These are phyloP conservation scores for Trachelus iudaicus DNA, from an alignment of 2,888 invertebrate species.

Conservation along the genomic window DNA sequence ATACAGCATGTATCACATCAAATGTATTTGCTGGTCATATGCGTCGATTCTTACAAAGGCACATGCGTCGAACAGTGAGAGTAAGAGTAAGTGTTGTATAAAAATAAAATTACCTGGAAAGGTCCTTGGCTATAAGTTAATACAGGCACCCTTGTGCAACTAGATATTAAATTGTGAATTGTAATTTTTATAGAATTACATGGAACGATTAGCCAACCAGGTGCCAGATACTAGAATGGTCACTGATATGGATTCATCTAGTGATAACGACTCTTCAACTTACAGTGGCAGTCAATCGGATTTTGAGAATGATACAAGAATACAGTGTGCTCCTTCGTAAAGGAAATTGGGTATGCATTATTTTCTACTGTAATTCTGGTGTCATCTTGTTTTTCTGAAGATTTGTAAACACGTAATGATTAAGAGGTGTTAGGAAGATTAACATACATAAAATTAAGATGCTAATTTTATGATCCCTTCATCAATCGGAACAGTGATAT, in stretches of 20 bases:
- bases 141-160: background rate
- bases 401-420: background rate
- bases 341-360: slow-evolving; percentile 13
- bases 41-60: slow-evolving; percentile 67
- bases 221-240: background rate
- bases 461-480: background rate
- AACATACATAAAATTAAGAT: background rate
- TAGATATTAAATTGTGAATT: slow-evolving; percentile 3
- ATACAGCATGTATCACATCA: slow-evolving; percentile 14
- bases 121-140: background rate
- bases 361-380: background rate
- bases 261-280: slow-evolving; percentile 24
- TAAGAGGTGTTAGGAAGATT: background rate
- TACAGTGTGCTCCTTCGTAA: slow-evolving; percentile 41
- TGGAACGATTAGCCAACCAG: background rate
- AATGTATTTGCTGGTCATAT: slow-evolving; percentile 67
- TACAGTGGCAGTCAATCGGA: slow-evolving; percentile 32
- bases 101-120: background rate
- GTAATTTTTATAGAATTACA: background rate
- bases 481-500: background rate
- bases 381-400: background rate
- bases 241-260: slow-evolving; percentile 20
- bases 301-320: slow-evolving; percentile 25
- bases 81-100: slow-evolving; percentile 42
- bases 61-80: slow-evolving; percentile 63